A percentile compares a stretch with the other conserved stretches of the same genome.
Conservation (phyloP, 2,888 invertebrate genomes). For the Ariolimax columbianus region DNA sequence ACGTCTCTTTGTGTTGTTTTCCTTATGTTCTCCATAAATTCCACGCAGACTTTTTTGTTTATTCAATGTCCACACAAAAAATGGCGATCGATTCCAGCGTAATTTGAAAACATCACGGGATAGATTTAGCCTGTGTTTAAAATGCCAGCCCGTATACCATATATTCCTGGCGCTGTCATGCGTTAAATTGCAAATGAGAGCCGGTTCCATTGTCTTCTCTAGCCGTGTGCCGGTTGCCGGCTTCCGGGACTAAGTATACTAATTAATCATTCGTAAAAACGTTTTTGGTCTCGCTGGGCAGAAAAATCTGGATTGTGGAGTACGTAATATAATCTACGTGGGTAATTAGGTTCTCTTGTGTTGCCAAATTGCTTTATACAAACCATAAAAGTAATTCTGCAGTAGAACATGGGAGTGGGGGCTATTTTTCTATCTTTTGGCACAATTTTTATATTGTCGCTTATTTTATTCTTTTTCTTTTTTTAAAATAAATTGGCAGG, state of each 20-base stretch:
- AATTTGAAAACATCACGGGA: constrained; percentile 35
- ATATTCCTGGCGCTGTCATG: constrained; percentile 33
- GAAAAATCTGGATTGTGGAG: constrained; percentile 34
- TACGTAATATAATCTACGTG: constrained; percentile 42
- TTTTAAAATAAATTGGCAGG: no score
- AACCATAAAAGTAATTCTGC: no score
- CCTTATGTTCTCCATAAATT: background rate
- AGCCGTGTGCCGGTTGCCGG: constrained; percentile 39
- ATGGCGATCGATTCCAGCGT: constrained; percentile 18
- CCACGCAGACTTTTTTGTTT: constrained; percentile 5
- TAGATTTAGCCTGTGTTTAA: constrained; percentile 35
- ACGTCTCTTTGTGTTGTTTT: background rate
- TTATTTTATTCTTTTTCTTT: no score
- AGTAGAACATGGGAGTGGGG: no score
- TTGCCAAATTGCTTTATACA: constrained; percentile 15
- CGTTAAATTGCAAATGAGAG: constrained; percentile 48
- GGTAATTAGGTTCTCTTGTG: constrained; percentile 34
- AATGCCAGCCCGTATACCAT: constrained; percentile 44
- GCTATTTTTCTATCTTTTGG: no score
- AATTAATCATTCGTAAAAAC: constrained; percentile 47
- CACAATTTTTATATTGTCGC: no score
- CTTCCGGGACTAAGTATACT: constrained; percentile 44
- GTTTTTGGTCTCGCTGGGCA: constrained; percentile 27
- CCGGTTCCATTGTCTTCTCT: constrained; percentile 32
- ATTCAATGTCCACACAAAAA: constrained; percentile 37